Conservation (phyloP, 2,113 vertebrate species). For the Columba livia region DNA sequence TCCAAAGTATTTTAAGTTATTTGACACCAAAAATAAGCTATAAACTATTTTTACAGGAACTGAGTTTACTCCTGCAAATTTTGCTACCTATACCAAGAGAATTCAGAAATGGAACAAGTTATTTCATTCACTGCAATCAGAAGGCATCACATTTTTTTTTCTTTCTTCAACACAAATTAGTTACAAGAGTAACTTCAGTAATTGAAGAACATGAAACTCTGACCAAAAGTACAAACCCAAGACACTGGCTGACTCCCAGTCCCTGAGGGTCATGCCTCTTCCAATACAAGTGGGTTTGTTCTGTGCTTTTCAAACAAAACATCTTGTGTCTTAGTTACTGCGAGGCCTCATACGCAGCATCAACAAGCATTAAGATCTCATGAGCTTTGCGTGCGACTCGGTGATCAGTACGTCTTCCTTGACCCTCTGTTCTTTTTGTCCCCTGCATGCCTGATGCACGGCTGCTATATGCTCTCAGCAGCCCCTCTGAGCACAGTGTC, state of each 20-base stretch:
- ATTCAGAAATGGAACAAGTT: not conserved
- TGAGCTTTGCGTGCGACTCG: not conserved
- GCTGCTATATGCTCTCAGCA: not conserved
- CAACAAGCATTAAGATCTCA: not conserved
- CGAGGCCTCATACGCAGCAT: not conserved
- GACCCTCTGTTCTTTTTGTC: not conserved
- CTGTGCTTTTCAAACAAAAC: not conserved
- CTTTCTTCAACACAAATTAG: not conserved
- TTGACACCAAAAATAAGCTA: not conserved
- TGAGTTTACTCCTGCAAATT: not conserved
- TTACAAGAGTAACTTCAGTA: not conserved
- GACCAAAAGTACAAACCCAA: not conserved
- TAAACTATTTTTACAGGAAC: not conserved
- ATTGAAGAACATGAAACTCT: not conserved
- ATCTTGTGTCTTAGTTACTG: not conserved
- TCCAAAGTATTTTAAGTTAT: not conserved
- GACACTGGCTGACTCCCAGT: not conserved
- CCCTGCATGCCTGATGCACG: not conserved
- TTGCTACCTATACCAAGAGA: not conserved
- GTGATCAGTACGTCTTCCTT: not conserved
- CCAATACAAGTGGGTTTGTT: not conserved
- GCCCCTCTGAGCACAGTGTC: not conserved
- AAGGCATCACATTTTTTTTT: not conserved
- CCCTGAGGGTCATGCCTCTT: not conserved
- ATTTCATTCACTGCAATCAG: not conserved